Conservation (phyloP, 2,797 vertebrate species). For the Crocidura indochinensis region DNA sequence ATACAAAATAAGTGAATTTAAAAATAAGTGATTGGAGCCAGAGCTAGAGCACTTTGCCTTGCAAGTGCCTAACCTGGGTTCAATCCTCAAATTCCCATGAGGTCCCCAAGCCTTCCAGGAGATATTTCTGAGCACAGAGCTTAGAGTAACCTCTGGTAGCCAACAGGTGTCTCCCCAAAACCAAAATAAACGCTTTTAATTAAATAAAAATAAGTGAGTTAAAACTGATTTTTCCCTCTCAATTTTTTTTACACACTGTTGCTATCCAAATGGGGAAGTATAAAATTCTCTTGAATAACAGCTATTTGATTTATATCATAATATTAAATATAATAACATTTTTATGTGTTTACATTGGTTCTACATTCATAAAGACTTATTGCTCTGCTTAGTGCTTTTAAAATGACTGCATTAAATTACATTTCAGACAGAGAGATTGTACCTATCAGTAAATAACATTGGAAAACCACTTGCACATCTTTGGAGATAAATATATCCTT, state of each 20-base stretch:
- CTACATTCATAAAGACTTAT: not conserved
- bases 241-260: conserved; percentile 25
- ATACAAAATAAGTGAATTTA: not conserved
- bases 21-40: not conserved
- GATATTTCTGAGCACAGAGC: too few species aligned
- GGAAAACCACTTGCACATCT: not conserved
- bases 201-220: too few species aligned
- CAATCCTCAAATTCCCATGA: too few species aligned
- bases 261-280: conserved; percentile 22
- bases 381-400: conserved; percentile 34
- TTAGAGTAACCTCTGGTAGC: too few species aligned
- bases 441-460: not conserved
- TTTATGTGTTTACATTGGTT: conserved; percentile 49
- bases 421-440: conserved; percentile 2
- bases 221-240: not conserved
- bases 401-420: conserved; percentile 23
- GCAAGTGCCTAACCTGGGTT: too few species aligned
- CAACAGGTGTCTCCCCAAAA: not conserved
- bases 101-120: too few species aligned
- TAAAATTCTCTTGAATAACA: conserved; percentile 65
- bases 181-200: not conserved
- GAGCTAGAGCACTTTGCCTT: too few species aligned
- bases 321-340: conserved; percentile 53
- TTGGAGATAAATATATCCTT: conserved; percentile 66
- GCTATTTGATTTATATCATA: not conserved